These are phyloP conservation scores for Lasiurus cinereus DNA, from an alignment of 2,113 vertebrate genomes.

Conservation along the genomic window DNA sequence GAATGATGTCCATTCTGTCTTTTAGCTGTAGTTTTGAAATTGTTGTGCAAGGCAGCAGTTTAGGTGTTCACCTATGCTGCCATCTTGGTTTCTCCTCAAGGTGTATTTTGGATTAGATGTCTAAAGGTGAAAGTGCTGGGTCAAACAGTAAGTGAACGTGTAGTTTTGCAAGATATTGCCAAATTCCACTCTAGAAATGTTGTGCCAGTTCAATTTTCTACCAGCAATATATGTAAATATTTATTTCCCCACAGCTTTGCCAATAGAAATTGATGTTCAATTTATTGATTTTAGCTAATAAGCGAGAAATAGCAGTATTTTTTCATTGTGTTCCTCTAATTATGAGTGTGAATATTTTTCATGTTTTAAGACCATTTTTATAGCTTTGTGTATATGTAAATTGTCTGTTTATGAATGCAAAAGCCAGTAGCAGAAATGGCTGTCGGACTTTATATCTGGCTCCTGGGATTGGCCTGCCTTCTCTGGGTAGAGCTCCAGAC, in stretches of 20 bases:
- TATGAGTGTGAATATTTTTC: background rate
- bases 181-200: slow-evolving; percentile 21
- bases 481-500: background rate
- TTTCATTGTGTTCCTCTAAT: slow-evolving; percentile 12
- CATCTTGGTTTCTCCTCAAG: too few relatives aligned
- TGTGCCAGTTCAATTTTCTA: background rate
- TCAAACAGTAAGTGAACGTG: background rate
- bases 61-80: too few relatives aligned
- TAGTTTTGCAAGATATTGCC: background rate
- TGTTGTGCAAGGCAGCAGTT: too few relatives aligned
- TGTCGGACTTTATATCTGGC: background rate
- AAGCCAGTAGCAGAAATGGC: background rate
- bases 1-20: too few relatives aligned
- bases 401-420: background rate
- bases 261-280: background rate
- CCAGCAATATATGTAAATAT: background rate
- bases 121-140: background rate
- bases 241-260: background rate
- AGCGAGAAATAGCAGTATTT: background rate
- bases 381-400: background rate
- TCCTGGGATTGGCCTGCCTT: background rate
- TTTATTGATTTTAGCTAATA: slow-evolving; percentile 13
- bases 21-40: too few relatives aligned
- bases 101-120: background rate
- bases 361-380: background rate